A percentile compares a stretch with the other conserved stretches of the same genome.
Evolutionary conservation across 2,888 invertebrate genomes (phyloP).

Genomic region (Leuctra nigra): DNA sequence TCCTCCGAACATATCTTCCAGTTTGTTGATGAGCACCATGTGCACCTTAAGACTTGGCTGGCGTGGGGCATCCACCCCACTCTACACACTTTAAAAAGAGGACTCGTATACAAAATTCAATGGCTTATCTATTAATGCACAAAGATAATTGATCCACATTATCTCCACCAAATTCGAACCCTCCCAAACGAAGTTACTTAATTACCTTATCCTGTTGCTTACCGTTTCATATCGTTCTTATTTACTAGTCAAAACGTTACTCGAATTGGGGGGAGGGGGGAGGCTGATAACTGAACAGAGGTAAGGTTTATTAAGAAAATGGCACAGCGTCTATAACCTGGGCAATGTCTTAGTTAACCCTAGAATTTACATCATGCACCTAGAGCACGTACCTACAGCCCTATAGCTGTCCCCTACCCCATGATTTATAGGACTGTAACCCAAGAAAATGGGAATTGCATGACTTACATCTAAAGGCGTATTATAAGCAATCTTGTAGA

Average conservation of each 20-base stretch:
- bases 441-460: conserved; percentile 29
- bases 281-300: too few species aligned
- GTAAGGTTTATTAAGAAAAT: conserved; percentile 22
- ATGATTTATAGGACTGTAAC: conserved; percentile 28
- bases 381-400: conserved; percentile 21
- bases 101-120: too few species aligned
- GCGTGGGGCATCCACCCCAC: too few species aligned
- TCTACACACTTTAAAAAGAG: too few species aligned
- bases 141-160: too few species aligned
- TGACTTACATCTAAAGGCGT: conserved; percentile 29
- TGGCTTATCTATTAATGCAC: too few species aligned
- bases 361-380: conserved; percentile 25
- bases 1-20: too few species aligned
- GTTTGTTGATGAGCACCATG: too few species aligned
- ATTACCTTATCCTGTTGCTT: too few species aligned
- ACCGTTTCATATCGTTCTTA: neutral
- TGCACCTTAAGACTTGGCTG: too few species aligned
- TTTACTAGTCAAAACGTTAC: conserved; percentile 6
- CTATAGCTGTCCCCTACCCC: conserved; percentile 12
- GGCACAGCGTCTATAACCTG: conserved; percentile 1
- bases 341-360: neutral
- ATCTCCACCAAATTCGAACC: too few species aligned
- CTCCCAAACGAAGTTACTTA: too few species aligned
- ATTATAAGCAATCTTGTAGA: conserved; percentile 22
- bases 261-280: neutral